Evolutionary conservation across 1,140 invertebrate genomes (phyloP), one percentile per base, ranked within the genome.

Genomic region (Aradophagus sp.): DNA sequence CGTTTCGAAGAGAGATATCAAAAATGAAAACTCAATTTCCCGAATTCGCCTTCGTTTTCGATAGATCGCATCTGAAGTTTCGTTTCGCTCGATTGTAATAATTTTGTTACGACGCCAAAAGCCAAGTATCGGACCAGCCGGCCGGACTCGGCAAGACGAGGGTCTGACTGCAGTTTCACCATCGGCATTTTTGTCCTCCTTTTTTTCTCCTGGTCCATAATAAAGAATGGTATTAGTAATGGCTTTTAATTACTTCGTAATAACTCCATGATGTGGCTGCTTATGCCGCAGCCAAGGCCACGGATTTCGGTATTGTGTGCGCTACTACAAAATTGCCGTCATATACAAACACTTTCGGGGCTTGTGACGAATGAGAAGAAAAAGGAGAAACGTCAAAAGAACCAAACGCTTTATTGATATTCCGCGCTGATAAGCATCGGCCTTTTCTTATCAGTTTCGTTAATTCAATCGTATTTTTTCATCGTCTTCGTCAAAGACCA

Each of bases 171-270:
- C 68, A 71, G 68, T 73, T 82, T 77, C 77, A 80, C 82, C 80
- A 76, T 80, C 78, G 79, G 77, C 76, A 77, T 73, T 74, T 70
- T 73, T 74, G 59, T 23, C 20, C 61, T 74, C 78, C 59, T 69
- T 58, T 69, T 67, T 76, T 77, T 82, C 67, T 70, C 59, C 72
- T n/a, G 73, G 56, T 39, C 55, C 73, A 53, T 77, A 77, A 84
- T 82, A 83, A 84, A 84, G 77, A 77, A 84, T 84, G 84, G 79
- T 77, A 82, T 80, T 82, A 81, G 84, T 86, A 86, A 86, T 84
- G 82, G 81, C 76, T 84, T 85, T 86, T 85, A 85, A 86, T 86
- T 84, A 85, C 80, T 84, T 84, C 78, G 82, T 85, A 84, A 85
- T 85, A 83, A 85, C 81, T 77, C 77, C 75, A 73, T 82, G 81